phyloP scores from a whole-genome alignment of 2,797 vertebrate genomes.

The Dermochelys coriacea region DNA sequence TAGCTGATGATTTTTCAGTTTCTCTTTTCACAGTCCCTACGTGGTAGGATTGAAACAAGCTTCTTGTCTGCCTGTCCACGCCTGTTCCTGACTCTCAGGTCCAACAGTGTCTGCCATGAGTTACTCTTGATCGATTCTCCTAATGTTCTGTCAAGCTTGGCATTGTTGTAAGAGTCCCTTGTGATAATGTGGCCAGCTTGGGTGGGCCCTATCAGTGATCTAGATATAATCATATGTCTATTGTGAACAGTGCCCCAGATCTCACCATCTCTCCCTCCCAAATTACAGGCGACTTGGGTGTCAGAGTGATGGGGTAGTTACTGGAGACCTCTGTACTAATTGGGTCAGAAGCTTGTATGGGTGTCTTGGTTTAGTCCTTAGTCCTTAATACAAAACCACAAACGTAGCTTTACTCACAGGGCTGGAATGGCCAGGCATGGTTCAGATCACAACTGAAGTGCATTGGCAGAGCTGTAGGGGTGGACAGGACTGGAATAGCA shows the following conservation, averaged over 20 bases:
- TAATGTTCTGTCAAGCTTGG: not conserved
- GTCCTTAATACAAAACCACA: not conserved
- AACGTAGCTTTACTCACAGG: not conserved
- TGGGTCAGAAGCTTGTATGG: not conserved
- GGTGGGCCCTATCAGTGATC: rapidly evolving
- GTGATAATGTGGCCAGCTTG: not conserved
- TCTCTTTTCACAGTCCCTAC: not conserved
- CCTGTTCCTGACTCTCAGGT: not conserved
- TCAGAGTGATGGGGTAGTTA: not conserved
- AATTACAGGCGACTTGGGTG: not conserved
- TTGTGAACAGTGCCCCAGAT: not conserved
- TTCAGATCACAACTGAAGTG: not conserved
- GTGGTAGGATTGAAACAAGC: not conserved
- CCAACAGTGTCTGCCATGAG: not conserved
- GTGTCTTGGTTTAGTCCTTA: not conserved
- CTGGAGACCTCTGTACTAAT: not conserved
- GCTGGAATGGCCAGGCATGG: not conserved
- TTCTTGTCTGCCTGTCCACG: not conserved
- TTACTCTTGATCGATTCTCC: not conserved
- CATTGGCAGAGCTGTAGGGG: not conserved
- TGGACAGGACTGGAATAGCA: not conserved
- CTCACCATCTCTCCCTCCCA: not conserved
- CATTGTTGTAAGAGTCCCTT: not conserved
- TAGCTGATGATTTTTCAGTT: conserved; percentile 9
- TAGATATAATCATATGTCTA: not conserved